phyloP scores from a whole-genome alignment of 2,797 vertebrate genomes.

The Microctenopoma lineatum region DNA sequence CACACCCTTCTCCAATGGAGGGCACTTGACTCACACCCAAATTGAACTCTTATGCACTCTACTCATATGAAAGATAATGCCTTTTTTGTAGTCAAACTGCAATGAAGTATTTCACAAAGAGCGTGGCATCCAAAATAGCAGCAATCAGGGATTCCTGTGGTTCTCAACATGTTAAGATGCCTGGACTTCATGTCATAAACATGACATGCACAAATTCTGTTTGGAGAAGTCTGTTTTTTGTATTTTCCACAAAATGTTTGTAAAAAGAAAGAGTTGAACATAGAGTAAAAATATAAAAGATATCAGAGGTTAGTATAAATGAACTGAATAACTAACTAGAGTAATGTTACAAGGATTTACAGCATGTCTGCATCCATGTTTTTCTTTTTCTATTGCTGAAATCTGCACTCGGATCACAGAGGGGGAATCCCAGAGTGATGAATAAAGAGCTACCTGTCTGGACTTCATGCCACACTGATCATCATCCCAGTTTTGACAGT shows the following conservation, averaged over 20 bases:
- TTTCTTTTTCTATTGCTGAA: slow-evolving; percentile 5
- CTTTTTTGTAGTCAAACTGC: slow-evolving; percentile 60
- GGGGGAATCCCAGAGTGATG: slow-evolving; percentile 18
- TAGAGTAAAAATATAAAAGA: background rate
- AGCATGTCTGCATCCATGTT: background rate
- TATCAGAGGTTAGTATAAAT: slow-evolving; percentile 4
- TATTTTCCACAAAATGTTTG: slow-evolving; percentile 10
- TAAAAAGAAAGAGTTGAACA: slow-evolving; percentile 6
- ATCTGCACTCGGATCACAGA: slow-evolving; percentile 40
- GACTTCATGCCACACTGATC: slow-evolving; percentile 46
- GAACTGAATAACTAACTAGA: background rate
- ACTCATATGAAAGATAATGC: slow-evolving; percentile 65
- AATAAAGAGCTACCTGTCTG: slow-evolving; percentile 57
- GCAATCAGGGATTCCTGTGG: slow-evolving; percentile 48
- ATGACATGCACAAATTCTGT: slow-evolving; percentile 18
- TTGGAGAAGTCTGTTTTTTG: slow-evolving; percentile 9
- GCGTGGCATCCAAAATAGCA: slow-evolving; percentile 27
- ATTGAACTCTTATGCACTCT: slow-evolving; percentile 71
- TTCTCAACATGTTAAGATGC: slow-evolving; percentile 41
- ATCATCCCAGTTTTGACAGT: slow-evolving; percentile 23
- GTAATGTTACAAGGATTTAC: background rate
- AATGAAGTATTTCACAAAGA: slow-evolving; percentile 63
- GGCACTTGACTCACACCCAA: slow-evolving; percentile 78
- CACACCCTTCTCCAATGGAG: slow-evolving; percentile 62
- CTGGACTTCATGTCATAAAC: slow-evolving; percentile 30